Percentiles rank a stretch among this genome's conserved stretches.
Conservation (phyloP, 2,113 vertebrate genomes). For the Gyps fulvus region DNA sequence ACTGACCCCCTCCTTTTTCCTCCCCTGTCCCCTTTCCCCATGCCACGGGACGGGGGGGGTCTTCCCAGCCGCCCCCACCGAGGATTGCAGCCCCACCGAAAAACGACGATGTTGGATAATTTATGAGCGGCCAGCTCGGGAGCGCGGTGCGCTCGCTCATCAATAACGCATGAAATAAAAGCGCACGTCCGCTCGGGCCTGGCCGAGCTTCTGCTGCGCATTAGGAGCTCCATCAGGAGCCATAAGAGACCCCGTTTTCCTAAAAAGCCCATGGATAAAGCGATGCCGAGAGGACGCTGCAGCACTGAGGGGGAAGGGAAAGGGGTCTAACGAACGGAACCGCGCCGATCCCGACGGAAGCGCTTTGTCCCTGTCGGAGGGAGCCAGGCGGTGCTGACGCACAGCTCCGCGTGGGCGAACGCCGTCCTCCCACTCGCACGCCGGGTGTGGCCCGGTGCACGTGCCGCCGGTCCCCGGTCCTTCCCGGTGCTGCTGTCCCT, state of each 20-base stretch:
- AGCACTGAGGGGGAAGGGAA: background rate
- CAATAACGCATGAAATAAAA: background rate
- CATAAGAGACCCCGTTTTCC: background rate
- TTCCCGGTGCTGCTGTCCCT: background rate
- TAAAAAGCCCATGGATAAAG: background rate
- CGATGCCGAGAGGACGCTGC: background rate
- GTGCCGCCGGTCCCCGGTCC: background rate
- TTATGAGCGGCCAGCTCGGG: background rate
- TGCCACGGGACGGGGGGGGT: rapidly evolving
- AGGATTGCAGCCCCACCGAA: background rate
- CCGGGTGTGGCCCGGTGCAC: rapidly evolving
- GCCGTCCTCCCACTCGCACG: rapidly evolving
- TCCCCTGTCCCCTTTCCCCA: background rate
- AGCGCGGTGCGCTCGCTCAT: background rate
- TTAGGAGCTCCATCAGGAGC: background rate
- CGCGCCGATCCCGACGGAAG: background rate
- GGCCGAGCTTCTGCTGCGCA: background rate
- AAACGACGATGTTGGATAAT: rapidly evolving
- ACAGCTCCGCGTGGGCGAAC: background rate
- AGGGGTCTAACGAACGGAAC: background rate
- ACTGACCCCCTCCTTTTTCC: background rate
- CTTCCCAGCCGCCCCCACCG: background rate
- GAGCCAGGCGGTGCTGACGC: background rate
- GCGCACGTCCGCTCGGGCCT: rapidly evolving
- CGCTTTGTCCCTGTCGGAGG: background rate